A percentile compares a stretch with the other conserved stretches of the same genome.
Evolutionary conservation across 2,888 invertebrate species (phyloP).

Genomic region (Megamerina dolium): DNA sequence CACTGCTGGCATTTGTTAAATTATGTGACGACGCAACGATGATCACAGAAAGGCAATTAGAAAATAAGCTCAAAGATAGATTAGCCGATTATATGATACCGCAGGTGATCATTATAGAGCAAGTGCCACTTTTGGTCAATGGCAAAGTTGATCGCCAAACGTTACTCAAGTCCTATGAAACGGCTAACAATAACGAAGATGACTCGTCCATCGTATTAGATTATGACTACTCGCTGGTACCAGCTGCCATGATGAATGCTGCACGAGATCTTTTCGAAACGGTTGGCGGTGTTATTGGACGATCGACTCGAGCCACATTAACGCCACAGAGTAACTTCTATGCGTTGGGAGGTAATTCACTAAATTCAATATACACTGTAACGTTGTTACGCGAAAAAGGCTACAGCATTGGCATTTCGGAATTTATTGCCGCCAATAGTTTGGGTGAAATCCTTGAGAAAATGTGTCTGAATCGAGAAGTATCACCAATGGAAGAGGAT

Average conservation of each 20-base stretch:
- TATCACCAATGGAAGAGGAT: slow-evolving; percentile 36
- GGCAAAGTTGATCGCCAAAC: slow-evolving; percentile 82
- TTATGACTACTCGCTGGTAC: slow-evolving; percentile 62
- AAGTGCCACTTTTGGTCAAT: slow-evolving; percentile 74
- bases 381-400: slow-evolving; percentile 70
- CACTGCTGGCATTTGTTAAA: slow-evolving; percentile 65
- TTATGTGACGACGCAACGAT: slow-evolving; percentile 49
- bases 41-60: slow-evolving; percentile 57
- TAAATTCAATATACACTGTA: slow-evolving; percentile 79
- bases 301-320: slow-evolving; percentile 58
- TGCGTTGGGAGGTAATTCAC: slow-evolving; percentile 78
- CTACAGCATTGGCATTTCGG: slow-evolving; percentile 73
- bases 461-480: slow-evolving; percentile 47
- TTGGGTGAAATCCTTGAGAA: slow-evolving; percentile 64
- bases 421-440: slow-evolving; percentile 68
- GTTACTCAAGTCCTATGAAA: slow-evolving; percentile 68
- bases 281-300: slow-evolving; percentile 64
- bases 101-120: slow-evolving; percentile 66
- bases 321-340: slow-evolving; percentile 69
- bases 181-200: slow-evolving; percentile 57
- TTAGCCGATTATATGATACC: slow-evolving; percentile 76
- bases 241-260: slow-evolving; percentile 54
- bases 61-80: slow-evolving; percentile 57
- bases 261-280: slow-evolving; percentile 70
- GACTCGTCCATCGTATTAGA: slow-evolving; percentile 54